Conservation (phyloP, 2,888 invertebrate genomes). For the Deilephila elpenor region DNA sequence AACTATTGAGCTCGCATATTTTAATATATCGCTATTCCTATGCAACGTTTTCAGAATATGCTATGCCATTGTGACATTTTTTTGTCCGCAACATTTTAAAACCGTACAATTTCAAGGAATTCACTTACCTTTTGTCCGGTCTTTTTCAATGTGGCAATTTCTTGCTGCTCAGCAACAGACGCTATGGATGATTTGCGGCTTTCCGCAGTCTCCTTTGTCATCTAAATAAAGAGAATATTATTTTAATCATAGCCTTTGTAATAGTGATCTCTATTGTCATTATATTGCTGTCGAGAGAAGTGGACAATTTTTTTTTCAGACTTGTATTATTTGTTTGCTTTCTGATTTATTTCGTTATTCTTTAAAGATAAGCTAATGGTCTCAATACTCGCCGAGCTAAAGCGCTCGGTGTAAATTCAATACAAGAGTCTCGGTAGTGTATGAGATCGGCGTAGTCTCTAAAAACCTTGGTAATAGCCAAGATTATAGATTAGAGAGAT, state of each 20-base stretch:
- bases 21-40: too few relatives aligned
- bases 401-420: too few relatives aligned
- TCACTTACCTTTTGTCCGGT: conserved; percentile 68
- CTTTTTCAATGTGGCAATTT: conserved; percentile 70
- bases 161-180: conserved; percentile 71
- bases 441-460: too few relatives aligned
- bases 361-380: too few relatives aligned
- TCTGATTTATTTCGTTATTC: background rate
- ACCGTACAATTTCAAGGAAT: background rate
- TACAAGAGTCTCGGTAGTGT: too few relatives aligned
- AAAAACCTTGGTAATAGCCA: too few relatives aligned
- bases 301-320: background rate
- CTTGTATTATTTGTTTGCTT: background rate
- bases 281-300: too few relatives aligned
- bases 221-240: conserved; percentile 37
- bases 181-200: conserved; percentile 80
- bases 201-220: conserved; percentile 78
- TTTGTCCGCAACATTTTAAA: background rate
- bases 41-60: background rate
- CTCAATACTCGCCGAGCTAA: too few relatives aligned
- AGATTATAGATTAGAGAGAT: too few relatives aligned
- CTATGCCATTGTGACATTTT: background rate
- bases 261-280: too few relatives aligned
- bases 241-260: too few relatives aligned
- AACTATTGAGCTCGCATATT: too few relatives aligned